Evolutionary conservation across 2,888 invertebrate species (phyloP), one percentile per base, ranked within the genome.

Genomic region (Chirona hameri): DNA sequence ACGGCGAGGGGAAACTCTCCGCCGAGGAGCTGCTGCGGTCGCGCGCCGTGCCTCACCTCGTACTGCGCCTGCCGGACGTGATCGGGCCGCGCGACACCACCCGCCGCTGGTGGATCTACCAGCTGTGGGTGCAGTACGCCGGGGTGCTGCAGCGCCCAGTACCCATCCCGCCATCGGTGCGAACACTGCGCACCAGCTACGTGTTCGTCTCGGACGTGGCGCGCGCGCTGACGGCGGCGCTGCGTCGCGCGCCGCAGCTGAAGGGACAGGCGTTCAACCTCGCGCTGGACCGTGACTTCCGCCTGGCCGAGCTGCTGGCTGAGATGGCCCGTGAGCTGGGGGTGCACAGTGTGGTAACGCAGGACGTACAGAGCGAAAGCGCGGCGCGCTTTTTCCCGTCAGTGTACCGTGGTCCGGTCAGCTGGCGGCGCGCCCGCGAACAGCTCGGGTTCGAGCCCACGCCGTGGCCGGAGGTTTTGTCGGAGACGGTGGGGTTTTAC

Each of bases 41-140:
- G 29, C 76, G 76, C 31, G 87, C 87, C 7, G 84, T 88, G 5
- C 87, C 88, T 0, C 81, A 81, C 81, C 69, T 83, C 65, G 79
- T 81, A 18, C 86, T 90, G 9, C 86, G 90, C 57, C 86, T 90
- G 29, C 89, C 90, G 0, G 90, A 90, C 84, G 89, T 90, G 4
- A 85, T 90, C 24, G 90, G 89, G 15, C 87, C 88, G 60, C 85
- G 89, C 48, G 90, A 90, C 85, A 89, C 87, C 39, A 90, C 89
- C 0, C 87, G 88, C 82, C 85, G 89, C 14, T 89, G 87, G 87
- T 89, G 89, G 89, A 86, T 88, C 5, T 89, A 89, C 85, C 89
- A 89, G 83, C 83, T 89, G 84, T 89, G 89, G 89, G 85, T 89
- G 21, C 46, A 76, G 76, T 12, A 76, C 76, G 39, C 39, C 24